Base-by-base conservation (phyloP, 2,888 invertebrate species). In the Hydrotaea cyrtoneurina region DNA sequence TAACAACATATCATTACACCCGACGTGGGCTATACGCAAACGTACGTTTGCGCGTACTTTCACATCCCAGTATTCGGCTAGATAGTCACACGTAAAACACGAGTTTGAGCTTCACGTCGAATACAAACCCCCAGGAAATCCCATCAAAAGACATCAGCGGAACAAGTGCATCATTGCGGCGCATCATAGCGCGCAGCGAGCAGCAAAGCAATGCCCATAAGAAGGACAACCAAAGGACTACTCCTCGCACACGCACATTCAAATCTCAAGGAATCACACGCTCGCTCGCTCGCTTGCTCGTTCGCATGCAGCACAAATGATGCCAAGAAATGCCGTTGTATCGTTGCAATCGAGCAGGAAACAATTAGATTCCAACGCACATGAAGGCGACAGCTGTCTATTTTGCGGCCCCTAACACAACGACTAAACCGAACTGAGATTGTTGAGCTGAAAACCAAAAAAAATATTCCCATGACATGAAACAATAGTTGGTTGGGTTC, bases 361-460 rank as follows among this genome's bases (percentile, higher is more conserved):
- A 80, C 79, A 85, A 85, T 85, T 82, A 77, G 85, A 85, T 82
- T 85, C 82, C 64, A 57, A 69, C 15, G 69, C 69, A 69, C 7
- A 57, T 11, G 69, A 53, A 75, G 66, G 73, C 55, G 76, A 81
- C 85, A 85, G 85, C 85, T 85, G 85, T 82, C 88, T 87, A 88
- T 89, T 89, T 90, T 89, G 88, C 89, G 31, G 31, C 31, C 31
- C 31, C 31, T 31, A 31, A 2, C 31, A 31, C 2, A 2, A 31
- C 31, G 88, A 89, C n/a, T n/a, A n/a, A n/a, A n/a, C n/a, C 90
- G 88, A 86, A 78, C 81, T 55, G 77, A 83, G 76, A 78, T 82
- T 80, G 86, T 82, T 64, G 79, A 59, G 78, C 64, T 83, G 81
- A 2, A 2, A 31, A 31, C n/a, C n/a, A 31, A 31, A 7, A 84